Evolutionary conservation across 2,888 invertebrate species (phyloP), one percentile per base, ranked within the genome.

Genomic region (Eulithis testata): DNA sequence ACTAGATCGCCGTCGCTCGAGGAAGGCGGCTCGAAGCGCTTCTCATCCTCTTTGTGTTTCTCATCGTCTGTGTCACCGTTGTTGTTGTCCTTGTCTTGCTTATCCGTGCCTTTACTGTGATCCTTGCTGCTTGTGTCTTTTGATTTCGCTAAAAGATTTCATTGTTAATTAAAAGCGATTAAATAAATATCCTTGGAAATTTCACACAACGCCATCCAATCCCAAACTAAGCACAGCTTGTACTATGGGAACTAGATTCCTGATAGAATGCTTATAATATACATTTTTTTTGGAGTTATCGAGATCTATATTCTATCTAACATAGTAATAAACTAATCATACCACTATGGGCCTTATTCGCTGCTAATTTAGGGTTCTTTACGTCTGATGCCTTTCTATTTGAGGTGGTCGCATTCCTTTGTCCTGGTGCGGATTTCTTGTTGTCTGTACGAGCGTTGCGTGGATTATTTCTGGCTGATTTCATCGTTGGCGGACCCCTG

Each of bases 1-100:
- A 98, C 98, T 65, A 99, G 94, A 84, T 99, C 99, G 37, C 96
- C 95, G 86, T 99, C 99, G 79, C 96, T 96, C 67, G 95, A 94
- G 75, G 95, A 94, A 56, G 95, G 94, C 7, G 96, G 95, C 81
- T 98, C 98, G 93, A 98, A 99, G 86, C 96, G 96, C 78, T 95
- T 95, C 77, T 97, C 97, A 65, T 97, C 97, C 2, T 95, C 95
- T 40, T 94, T 88, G 49, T 95, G 94, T 69, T 95, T 95, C 65
- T 94, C 93, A 63, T 96, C 95, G 68, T 97, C 95, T 0, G 93
- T 94, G 68, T 95, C 95, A n/a, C 95, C 94, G 72, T 95, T 95
- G 71, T 95, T 95, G 87, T 95, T 93, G 84, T 94, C 85, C 72
- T 83, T 85, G 82, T 93, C 93, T 66, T 91, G 91, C 70, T 94